Conservation (phyloP, 2,888 invertebrate species). For the Hirudinaria manillensis region DNA sequence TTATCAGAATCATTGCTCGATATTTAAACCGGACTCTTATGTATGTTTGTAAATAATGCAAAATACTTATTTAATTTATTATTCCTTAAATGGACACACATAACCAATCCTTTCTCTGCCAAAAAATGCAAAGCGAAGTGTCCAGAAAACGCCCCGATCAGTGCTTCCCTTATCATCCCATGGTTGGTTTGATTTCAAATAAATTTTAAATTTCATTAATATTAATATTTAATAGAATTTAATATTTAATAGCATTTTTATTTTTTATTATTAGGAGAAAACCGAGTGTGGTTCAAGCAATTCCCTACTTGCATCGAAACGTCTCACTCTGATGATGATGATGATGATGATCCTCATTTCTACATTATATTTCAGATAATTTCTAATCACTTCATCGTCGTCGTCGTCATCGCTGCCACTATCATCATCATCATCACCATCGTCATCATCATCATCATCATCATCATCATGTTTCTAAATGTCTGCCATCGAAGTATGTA, state of each 20-base stretch:
- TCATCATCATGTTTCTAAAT: too few species aligned
- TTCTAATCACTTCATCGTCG: too few species aligned
- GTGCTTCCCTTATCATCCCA: slow-evolving; percentile 26
- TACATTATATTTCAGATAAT: too few species aligned
- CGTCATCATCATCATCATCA: too few species aligned
- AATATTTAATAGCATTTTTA: neutral
- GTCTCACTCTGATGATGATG: neutral
- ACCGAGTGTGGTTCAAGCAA: slow-evolving; percentile 6
- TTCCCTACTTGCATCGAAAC: neutral
- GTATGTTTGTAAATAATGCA: too few species aligned
- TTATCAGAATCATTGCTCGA: too few species aligned
- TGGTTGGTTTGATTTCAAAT: neutral
- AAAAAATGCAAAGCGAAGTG: slow-evolving; percentile 19
- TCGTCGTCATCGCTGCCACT: too few species aligned
- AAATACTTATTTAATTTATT: neutral
- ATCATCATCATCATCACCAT: too few species aligned
- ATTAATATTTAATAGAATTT: neutral
- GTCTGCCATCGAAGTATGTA: too few species aligned
- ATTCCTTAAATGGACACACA: neutral
- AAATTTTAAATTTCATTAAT: too few species aligned
- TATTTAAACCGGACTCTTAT: too few species aligned
- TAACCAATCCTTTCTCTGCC: slow-evolving; percentile 20
- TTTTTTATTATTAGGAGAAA: neutral
- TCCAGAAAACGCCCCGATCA: slow-evolving; percentile 23
- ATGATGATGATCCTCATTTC: neutral